Evolutionary conservation across 2,797 vertebrate species (phyloP).

Genomic region (Mionectes olivaceus): DNA sequence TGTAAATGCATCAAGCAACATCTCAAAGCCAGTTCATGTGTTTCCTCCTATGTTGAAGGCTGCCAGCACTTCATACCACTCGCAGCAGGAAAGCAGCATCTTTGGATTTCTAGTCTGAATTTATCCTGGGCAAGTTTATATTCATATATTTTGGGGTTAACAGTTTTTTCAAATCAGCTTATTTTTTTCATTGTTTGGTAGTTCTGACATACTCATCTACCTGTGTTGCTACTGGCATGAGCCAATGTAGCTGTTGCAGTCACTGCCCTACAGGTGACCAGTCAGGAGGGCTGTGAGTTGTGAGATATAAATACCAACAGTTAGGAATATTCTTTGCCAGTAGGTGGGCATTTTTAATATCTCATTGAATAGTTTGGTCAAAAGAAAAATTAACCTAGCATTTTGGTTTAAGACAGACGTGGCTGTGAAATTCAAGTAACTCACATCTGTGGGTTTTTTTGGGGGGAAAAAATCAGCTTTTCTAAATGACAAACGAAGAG

Average conservation of each 20-base stretch:
- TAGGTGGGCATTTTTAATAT: not conserved
- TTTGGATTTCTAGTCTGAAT: not conserved
- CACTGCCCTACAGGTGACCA: not conserved
- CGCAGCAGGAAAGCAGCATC: not conserved
- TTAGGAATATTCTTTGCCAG: not conserved
- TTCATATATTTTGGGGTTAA: not conserved
- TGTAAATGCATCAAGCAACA: rapidly evolving
- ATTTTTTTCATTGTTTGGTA: not conserved
- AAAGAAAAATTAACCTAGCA: not conserved
- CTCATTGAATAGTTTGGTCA: not conserved
- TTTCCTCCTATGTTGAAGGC: not conserved
- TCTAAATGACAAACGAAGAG: not conserved
- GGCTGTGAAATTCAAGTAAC: not conserved
- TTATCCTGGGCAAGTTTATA: not conserved
- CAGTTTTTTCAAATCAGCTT: not conserved
- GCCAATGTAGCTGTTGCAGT: not conserved
- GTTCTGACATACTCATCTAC: not conserved
- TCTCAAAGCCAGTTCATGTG: not conserved
- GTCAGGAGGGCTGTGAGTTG: not conserved
- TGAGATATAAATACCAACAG: not conserved
- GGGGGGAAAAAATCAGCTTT: not conserved
- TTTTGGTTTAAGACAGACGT: not conserved
- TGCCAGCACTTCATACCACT: not conserved
- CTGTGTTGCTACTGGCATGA: not conserved
- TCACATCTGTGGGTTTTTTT: not conserved